Base-by-base conservation (phyloP, 2,888 invertebrate species). In the Baccha elongata region DNA sequence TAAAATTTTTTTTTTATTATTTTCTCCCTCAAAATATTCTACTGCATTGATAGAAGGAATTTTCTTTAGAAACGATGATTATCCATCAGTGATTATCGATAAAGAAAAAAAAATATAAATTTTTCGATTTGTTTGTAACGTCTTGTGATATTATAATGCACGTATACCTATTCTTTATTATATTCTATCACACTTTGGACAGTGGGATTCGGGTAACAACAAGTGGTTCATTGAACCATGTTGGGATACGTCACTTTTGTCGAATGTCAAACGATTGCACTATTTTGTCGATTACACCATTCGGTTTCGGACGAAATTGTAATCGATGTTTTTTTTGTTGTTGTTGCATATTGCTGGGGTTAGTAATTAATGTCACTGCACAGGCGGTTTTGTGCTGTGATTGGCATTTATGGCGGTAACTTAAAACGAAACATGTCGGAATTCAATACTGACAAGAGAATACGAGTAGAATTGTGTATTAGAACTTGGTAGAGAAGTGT, bases 21-120 rank as follows among this genome's bases (percentile, higher is more conserved):
- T 35, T 32, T n/a, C 11, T 55, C 55, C 37, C 23, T 5, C 21
- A 67, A 62, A 50, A 5, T 50, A 64, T 73, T 83, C 76, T 68
- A 58, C 15, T 40, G 23, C 60, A 68, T 72, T 60, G 76, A 75
- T 71, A n/a, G 53, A 40, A 44, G 83, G 78, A 73, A 78, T 83
- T 83, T 83, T 83, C 78, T 29, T 58, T 64, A 72, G 83, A 83
- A 78, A 15, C 64, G 72, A 78, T 78, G 83, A 83, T 83, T 83
- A 78, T 83, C 83, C 83, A n/a, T n/a, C n/a, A 78, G 72, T 78
- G 83, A 83, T 83, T 83, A 83, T 83, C 83, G 67, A 83, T 73
- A 64, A 35, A 37, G 23, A 76, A 73, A 83, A 75, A 71, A 55
- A 58, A 58, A 32, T 26, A 23, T 23, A 58, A 23, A 58, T 78